phyloP scores from a whole-genome alignment of 2,888 invertebrate species.

The Trachelus troglodyta region DNA sequence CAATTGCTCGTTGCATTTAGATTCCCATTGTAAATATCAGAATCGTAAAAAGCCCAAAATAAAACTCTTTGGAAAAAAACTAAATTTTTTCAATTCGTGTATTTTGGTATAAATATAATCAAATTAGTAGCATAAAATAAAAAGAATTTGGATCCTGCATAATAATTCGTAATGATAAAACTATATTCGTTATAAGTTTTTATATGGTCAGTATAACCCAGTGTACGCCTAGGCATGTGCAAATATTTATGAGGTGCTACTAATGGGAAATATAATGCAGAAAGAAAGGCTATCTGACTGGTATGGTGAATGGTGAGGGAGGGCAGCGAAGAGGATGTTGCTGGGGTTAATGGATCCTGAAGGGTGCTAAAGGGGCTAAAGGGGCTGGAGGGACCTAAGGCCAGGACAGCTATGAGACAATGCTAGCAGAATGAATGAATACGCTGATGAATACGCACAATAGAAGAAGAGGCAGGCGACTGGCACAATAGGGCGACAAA shows the following conservation, averaged over 20 bases:
- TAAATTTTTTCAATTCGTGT: not conserved
- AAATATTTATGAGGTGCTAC: conserved; percentile 32
- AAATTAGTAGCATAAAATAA: not conserved
- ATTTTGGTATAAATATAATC: not conserved
- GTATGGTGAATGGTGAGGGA: not conserved
- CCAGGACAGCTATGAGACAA: conserved; percentile 59
- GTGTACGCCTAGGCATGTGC: not conserved
- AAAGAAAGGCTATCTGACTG: conserved; percentile 15
- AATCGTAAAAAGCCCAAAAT: no score
- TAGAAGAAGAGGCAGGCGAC: conserved; percentile 52
- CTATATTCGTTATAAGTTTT: conserved; percentile 10
- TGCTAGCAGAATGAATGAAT: conserved; percentile 62
- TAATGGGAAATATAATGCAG: conserved; percentile 46
- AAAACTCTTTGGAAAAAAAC: no score
- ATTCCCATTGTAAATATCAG: no score
- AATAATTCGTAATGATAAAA: not conserved
- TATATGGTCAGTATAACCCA: not conserved
- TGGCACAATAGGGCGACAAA: conserved; percentile 56
- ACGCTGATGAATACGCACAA: conserved; percentile 64
- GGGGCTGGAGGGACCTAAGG: conserved; percentile 47
- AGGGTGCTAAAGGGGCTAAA: conserved; percentile 17
- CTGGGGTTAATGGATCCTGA: conserved; percentile 6
- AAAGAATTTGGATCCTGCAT: not conserved
- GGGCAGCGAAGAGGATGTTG: not conserved
- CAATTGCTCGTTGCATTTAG: no score